phyloP scores from a whole-genome alignment of 2,888 invertebrate species.

The Venusia cambrica region DNA sequence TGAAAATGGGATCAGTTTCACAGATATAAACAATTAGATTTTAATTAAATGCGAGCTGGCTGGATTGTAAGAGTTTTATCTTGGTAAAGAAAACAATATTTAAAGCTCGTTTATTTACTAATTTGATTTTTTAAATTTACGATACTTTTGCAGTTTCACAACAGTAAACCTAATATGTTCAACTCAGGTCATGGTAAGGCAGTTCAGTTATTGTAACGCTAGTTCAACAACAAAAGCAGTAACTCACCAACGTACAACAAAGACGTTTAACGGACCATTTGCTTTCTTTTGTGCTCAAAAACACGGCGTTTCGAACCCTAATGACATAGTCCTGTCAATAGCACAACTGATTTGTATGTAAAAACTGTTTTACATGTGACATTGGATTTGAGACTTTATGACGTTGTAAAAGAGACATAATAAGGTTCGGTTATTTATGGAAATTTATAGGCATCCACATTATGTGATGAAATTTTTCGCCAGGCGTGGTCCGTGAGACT shows the following conservation, averaged over 20 bases:
- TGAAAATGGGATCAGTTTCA: no score
- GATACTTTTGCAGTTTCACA: no score
- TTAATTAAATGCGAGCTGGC: no score
- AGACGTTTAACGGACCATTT: slow-evolving; percentile 68
- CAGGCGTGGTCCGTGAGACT: slow-evolving; percentile 22
- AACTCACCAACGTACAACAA: slow-evolving; percentile 50
- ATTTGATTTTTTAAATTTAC: no score
- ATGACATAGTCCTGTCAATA: slow-evolving; percentile 10
- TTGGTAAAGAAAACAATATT: no score
- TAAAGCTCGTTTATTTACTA: no score
- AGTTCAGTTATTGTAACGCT: slow-evolving; percentile 47
- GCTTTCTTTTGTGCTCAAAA: slow-evolving; percentile 45
- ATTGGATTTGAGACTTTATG: slow-evolving; percentile 17
- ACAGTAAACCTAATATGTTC: no score
- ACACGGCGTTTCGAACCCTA: slow-evolving; percentile 23
- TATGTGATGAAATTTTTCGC: slow-evolving; percentile 26
- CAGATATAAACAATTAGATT: no score
- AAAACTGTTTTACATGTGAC: slow-evolving; percentile 10
- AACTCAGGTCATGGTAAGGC: no score
- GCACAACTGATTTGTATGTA: slow-evolving; percentile 16
- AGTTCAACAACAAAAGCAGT: slow-evolving; percentile 25
- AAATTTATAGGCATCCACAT: slow-evolving; percentile 24
- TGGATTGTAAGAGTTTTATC: no score
- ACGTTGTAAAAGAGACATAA: slow-evolving; percentile 17
- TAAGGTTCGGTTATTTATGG: slow-evolving; percentile 28